A percentile compares a stretch with the other conserved stretches of the same genome.
Conservation (phyloP, 1,140 invertebrate species). For the Eumaeus atala region DNA sequence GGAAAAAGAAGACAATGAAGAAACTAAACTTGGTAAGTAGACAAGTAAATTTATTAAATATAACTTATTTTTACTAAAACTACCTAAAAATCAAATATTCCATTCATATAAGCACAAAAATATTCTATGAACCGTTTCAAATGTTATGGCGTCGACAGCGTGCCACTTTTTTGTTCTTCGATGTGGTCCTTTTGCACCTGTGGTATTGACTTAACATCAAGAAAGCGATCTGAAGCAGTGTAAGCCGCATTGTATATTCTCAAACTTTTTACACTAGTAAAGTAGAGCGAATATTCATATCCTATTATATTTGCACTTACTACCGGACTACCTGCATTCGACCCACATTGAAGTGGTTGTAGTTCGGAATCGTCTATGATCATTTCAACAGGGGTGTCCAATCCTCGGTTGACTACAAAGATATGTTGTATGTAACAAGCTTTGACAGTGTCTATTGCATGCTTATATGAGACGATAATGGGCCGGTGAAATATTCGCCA, state of each 20-base stretch:
- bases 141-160: background rate
- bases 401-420: conserved; percentile 25
- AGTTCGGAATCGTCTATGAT: conserved; percentile 27
- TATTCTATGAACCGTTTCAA: too few relatives aligned
- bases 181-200: conserved; percentile 9
- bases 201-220: conserved; percentile 1
- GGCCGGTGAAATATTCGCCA: conserved; percentile 31
- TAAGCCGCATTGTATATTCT: background rate
- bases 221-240: conserved; percentile 3
- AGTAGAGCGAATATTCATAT: too few relatives aligned
- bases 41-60: too few relatives aligned
- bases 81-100: conserved; percentile 14
- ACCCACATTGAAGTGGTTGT: conserved; percentile 18
- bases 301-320: conserved; percentile 22
- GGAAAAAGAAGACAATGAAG: conserved; percentile 17
- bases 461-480: conserved; percentile 26
- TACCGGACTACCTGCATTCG: conserved; percentile 18
- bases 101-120: conserved; percentile 6
- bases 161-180: background rate
- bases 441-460: conserved; percentile 30
- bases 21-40: conserved; percentile 25
- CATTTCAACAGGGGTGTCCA: conserved; percentile 21
- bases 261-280: conserved; percentile 22
- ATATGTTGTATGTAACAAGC: conserved; percentile 30
- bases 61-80: conserved; percentile 8